A percentile compares a stretch with the other conserved stretches of the same genome.
These are phyloP conservation scores for Cephus sareptanus DNA, from an alignment of 2,888 invertebrate genomes.

Conservation along the genomic window DNA sequence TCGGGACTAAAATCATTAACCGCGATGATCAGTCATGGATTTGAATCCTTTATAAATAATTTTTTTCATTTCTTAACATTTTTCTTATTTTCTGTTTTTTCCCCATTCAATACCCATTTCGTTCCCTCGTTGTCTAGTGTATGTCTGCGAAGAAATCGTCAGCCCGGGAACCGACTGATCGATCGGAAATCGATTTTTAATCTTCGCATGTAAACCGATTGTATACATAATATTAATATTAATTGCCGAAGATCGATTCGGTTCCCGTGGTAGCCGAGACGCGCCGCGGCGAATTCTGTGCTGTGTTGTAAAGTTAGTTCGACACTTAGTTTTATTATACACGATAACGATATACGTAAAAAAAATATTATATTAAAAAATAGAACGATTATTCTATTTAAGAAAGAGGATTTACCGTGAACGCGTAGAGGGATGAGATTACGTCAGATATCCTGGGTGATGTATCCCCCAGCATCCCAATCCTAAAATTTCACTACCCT, in stretches of 20 bases:
- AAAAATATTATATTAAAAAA: conserved; percentile 52
- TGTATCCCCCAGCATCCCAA: conserved; percentile 11
- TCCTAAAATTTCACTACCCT: background rate
- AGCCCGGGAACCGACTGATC: background rate
- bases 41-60: background rate
- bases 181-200: background rate
- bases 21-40: background rate
- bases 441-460: conserved; percentile 10
- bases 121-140: background rate
- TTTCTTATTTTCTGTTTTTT: background rate
- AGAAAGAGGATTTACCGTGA: conserved; percentile 16
- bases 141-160: background rate
- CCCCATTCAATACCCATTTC: background rate
- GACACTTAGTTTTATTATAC: conserved; percentile 57
- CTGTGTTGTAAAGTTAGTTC: conserved; percentile 66
- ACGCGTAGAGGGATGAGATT: conserved; percentile 5
- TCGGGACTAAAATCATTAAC: background rate
- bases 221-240: background rate
- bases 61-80: background rate
- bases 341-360: conserved; percentile 61
- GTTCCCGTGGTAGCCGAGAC: conserved; percentile 30
- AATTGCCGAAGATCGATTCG: background rate
- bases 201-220: background rate
- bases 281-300: conserved; percentile 62
- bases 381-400: conserved; percentile 38